phyloP scores from a whole-genome alignment of 2,113 vertebrate species.

The Neoarius graeffei region DNA sequence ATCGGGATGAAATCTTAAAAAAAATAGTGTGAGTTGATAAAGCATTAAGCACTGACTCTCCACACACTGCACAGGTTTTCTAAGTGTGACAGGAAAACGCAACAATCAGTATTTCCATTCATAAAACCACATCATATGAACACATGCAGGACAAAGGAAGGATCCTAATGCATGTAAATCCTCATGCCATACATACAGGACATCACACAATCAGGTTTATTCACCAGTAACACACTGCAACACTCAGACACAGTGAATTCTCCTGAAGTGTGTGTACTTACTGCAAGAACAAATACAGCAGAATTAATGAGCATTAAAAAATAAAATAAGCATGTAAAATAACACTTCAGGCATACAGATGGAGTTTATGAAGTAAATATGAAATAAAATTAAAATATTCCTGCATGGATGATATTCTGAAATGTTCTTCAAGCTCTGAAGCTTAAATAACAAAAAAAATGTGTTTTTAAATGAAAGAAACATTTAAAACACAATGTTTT shows the following conservation, averaged over 20 bases:
- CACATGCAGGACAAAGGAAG: not conserved
- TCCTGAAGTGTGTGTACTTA: not conserved
- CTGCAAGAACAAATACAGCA: not conserved
- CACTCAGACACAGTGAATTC: not conserved
- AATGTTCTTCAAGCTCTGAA: not conserved
- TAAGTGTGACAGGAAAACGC: not conserved
- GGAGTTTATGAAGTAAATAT: not conserved
- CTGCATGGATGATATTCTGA: no score
- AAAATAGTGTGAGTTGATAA: not conserved
- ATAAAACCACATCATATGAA: not conserved
- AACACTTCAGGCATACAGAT: not conserved
- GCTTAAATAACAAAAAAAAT: not conserved
- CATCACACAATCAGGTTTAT: not conserved
- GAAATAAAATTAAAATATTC: not conserved
- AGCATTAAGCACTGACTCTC: not conserved
- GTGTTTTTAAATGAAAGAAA: not conserved
- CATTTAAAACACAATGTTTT: no score
- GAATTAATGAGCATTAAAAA: not conserved
- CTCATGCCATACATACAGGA: not conserved
- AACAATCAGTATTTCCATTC: not conserved
- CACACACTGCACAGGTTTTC: not conserved
- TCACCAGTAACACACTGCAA: not conserved
- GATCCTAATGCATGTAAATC: not conserved
- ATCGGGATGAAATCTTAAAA: no score
- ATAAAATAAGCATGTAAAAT: not conserved